A percentile compares a stretch with the other conserved stretches of the same genome.
Evolutionary conservation across 1,140 invertebrate species (phyloP).

Genomic region (Drosophila kikkawai): DNA sequence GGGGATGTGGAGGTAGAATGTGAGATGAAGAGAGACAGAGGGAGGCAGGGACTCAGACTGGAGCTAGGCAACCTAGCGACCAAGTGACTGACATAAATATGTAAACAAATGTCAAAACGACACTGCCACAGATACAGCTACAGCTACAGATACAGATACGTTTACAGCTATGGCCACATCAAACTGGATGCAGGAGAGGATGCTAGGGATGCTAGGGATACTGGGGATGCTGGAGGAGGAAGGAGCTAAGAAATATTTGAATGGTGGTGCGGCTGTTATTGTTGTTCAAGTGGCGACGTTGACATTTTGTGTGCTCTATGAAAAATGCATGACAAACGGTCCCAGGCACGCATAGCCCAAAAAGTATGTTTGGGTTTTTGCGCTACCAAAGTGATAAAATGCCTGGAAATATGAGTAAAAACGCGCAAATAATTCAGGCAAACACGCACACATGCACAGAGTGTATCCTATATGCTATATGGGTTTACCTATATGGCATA

Average conservation of each 20-base stretch:
- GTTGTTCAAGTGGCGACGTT: slow-evolving; percentile 76
- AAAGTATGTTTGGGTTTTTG: slow-evolving; percentile 59
- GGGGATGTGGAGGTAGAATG: not conserved
- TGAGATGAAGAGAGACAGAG: slow-evolving; percentile 21
- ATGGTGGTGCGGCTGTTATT: slow-evolving; percentile 64
- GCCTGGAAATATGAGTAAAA: slow-evolving; percentile 70
- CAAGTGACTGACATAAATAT: slow-evolving; percentile 80
- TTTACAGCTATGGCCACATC: slow-evolving; percentile 9
- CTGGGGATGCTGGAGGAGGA: not conserved
- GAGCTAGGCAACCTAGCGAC: slow-evolving; percentile 66
- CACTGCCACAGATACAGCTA: slow-evolving; percentile 40
- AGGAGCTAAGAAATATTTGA: slow-evolving; percentile 43
- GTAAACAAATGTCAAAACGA: slow-evolving; percentile 84
- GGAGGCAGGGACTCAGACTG: slow-evolving; percentile 22
- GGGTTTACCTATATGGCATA: slow-evolving; percentile 29
- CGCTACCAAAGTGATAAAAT: slow-evolving; percentile 58
- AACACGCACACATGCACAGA: slow-evolving; percentile 31
- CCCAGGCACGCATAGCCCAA: slow-evolving; percentile 62
- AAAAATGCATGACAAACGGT: slow-evolving; percentile 80
- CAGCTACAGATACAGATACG: not conserved
- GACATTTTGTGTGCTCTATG: slow-evolving; percentile 68
- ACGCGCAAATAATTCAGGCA: slow-evolving; percentile 76
- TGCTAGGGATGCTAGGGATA: not conserved
- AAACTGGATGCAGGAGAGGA: slow-evolving; percentile 8
- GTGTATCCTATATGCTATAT: slow-evolving; percentile 21